Evolutionary conservation across 2,113 vertebrate genomes (phyloP), one percentile per base, ranked within the genome.

Genomic region (Okapia johnstoni): DNA sequence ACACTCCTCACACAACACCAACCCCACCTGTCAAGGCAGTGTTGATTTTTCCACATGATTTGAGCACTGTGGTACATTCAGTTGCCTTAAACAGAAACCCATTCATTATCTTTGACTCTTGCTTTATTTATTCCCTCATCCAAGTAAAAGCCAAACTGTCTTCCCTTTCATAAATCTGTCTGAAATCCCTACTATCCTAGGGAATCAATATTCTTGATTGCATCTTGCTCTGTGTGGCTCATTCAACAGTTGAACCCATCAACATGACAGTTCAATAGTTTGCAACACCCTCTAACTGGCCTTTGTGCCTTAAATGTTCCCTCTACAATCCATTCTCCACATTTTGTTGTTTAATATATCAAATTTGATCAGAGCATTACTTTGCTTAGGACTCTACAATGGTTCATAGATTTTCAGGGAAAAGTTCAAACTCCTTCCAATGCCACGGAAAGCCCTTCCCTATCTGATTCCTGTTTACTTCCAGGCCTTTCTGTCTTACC

Each of bases 31-130:
- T 43, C 17, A 16, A 95, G 15, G 21, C 7, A 54, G 73, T 48
- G 54, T 2, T 7, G 43, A 9, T 88, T 14, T 84, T 19, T 60
- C 12, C 12, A 26, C 58, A 1, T 66, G 15, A 2, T 1, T 55
- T 30, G 23, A 16, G 4, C 5, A 30, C 6, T 21, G 2, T 50
- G 6, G 84, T 12, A 55, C 0, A 73, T 0, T 6, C 3, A 55
- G 9, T 77, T 52, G 14, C 10, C 17, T 46, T 88, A 90, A 54
- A 14, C 40, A 73, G 36, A 57, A 26, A 54, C 1, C 4, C 10
- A 4, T 36, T 77, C 46, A 48, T 83, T 55, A 43, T 4, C 23
- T 36, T 89, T 63, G 14, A 57, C 2, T 93, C 13, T 79, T 83
- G 1, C 5, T 70, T 76, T 73, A 21, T 21, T 26, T 84, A 43